Conservation (phyloP, 2,797 vertebrate species). For the Florisuga fusca region DNA sequence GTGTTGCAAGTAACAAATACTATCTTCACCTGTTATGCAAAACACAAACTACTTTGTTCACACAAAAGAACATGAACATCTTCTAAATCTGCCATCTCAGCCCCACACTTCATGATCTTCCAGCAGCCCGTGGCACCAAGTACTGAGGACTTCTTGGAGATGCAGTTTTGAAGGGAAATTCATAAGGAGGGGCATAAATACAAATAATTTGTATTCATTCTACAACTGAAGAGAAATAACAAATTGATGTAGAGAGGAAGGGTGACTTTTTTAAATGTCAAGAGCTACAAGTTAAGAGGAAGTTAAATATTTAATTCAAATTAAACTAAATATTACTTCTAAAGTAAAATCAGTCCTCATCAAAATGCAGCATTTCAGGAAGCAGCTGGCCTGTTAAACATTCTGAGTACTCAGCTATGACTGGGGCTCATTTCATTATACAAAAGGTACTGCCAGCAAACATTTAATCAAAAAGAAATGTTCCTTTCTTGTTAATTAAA, state of each 20-base stretch:
- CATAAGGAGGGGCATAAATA: neutral
- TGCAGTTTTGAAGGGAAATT: neutral
- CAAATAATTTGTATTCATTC: conserved; percentile 30
- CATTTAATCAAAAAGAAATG: conserved; percentile 59
- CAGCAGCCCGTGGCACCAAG: neutral
- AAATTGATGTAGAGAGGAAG: conserved; percentile 23
- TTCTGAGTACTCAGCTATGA: neutral
- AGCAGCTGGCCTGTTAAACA: conserved; percentile 55
- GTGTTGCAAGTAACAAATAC: neutral
- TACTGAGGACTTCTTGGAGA: neutral
- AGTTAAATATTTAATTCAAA: conserved; percentile 63
- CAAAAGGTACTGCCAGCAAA: conserved; percentile 61
- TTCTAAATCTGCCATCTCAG: neutral
- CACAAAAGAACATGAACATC: neutral
- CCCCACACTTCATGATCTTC: neutral
- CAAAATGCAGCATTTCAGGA: conserved; percentile 34
- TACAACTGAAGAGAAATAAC: neutral
- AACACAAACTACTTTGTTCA: neutral
- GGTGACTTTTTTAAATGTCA: conserved; percentile 48
- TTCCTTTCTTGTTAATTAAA: conserved; percentile 58
- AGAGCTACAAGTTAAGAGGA: conserved; percentile 38
- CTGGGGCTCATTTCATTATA: conserved; percentile 43
- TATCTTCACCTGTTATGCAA: neutral
- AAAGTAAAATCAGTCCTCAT: conserved; percentile 43
- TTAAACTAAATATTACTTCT: conserved; percentile 53